Evolutionary conservation across 2,797 vertebrate genomes (phyloP), one percentile per base, ranked within the genome.

Genomic region (Tapirus indicus): DNA sequence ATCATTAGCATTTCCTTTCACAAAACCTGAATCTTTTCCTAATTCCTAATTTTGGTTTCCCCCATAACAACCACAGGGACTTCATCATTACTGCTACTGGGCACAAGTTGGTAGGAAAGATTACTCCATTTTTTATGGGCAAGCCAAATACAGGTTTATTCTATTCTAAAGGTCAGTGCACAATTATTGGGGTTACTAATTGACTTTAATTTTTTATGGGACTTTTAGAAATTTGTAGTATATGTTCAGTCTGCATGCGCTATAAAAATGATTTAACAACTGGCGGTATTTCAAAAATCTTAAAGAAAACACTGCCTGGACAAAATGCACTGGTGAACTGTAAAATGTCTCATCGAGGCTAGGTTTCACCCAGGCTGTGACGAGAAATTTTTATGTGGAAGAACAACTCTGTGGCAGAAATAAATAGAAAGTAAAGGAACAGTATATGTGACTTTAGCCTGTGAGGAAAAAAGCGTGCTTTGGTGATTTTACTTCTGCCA

Each of bases 201-300:
- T 98, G 95, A 97, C 94, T 98, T 98, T 68, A 97, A 98, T 96
- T 97, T 98, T 98, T 98, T 97, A 98, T 95, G 84, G 47, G 25
- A 93, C 74, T 96, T 94, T 97, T 86, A 98, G 77, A 98, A 98
- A 90, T 25, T 75, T 97, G 12, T 74, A 97, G 47, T 72, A 18
- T 71, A 75, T 97, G 17, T 95, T 94, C 1, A 25, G 29, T 47
- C 66, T 78, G 1, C 2, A 49, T 6, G 11, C 49, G 49, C 97
- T 90, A 60, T 96, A 97, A 97, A 98, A 98, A 90, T 97, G 68
- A 96, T 98, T 97, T 97, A 97, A 41, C 6, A 94, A 44, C 93
- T 97, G 94, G 85, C 86, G 80, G 23, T 83, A 29, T 98, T 98
- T 98, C 95, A 98, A 92, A 97, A 41, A 25, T 71, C 35, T 98